Base-by-base conservation (phyloP, 2,888 invertebrate species). In the Myopa tessellatipennis region DNA sequence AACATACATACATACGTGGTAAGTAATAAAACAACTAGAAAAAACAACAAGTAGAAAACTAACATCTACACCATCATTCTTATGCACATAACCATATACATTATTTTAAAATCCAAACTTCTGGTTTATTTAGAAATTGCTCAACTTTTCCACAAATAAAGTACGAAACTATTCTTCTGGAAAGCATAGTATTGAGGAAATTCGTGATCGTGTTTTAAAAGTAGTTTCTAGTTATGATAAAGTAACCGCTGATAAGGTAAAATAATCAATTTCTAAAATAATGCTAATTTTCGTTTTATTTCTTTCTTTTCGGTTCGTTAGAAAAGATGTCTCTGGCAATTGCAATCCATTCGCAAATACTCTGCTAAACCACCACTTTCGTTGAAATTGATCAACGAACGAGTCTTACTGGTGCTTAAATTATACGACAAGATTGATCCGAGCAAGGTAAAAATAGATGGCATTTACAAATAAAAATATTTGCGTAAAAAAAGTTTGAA, bases 401-500 rank as follows among this genome's bases (percentile, higher is more conserved):
- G 99, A 89, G 97, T 99, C 83, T 91, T 98, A 86, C 94, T 99
- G 90, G 97, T 98, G 82, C 94, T 99, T 87, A 95, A 96, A 91
- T 94, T 99, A 84, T 99, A 97, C 92, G 99, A 99, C 92, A 99
- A 99, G 94, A 92, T 99, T 91, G 93, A 95, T 88, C 94, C 96
- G 83, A 92, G 93, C 85, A 96, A 98, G 96, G 98, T 98, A 95
- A 91, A 86, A 60, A 67, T n/a, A n/a, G n/a, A n/a, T n/a, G 26
- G n/a, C 36, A 76, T 63, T 50, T 18, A 50, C n/a, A 8, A 6
- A 40, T 40, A 40, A 40, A 40, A 40, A 8, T 40, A 40, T 6
- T 68, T 45, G 7, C 18, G 58, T 40, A 40, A 71, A 52, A 73
- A 71, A 76, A 73, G n/a, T n/a, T n/a, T n/a, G n/a, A 18, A 68